phyloP scores from a whole-genome alignment of 2,888 invertebrate species.

The Trichogramma dendrolimi region DNA sequence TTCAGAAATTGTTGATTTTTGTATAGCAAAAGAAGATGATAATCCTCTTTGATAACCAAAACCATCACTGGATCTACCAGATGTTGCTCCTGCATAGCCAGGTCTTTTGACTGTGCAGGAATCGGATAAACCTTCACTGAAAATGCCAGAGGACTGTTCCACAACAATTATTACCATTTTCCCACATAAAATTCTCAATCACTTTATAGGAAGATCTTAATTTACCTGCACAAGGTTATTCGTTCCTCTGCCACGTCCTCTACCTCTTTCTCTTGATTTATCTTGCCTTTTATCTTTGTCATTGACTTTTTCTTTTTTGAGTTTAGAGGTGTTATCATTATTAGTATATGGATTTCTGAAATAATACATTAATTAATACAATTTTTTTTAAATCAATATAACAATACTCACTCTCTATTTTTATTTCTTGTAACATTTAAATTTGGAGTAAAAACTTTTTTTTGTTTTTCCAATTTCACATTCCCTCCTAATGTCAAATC shows the following conservation, averaged over 20 bases:
- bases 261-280: constrained; percentile 32
- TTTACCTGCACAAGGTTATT: constrained; percentile 42
- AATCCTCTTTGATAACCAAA: constrained; percentile 29
- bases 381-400: constrained; percentile 3
- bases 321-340: constrained; percentile 32
- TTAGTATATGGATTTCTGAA: constrained; percentile 26
- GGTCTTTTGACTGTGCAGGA: constrained; percentile 30
- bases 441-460: constrained; percentile 47
- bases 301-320: constrained; percentile 30
- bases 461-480: constrained; percentile 43
- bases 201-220: background rate
- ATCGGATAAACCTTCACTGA: constrained; percentile 45
- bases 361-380: constrained; percentile 4
- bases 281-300: constrained; percentile 33
- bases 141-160: constrained; percentile 45
- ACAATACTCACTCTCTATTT: constrained; percentile 44
- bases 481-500: constrained; percentile 49
- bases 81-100: constrained; percentile 20
- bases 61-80: constrained; percentile 23
- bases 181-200: background rate
- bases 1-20: constrained; percentile 42
- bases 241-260: constrained; percentile 36
- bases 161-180: constrained; percentile 10
- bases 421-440: constrained; percentile 48
- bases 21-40: constrained; percentile 36